These are phyloP conservation scores for Rattus rattus DNA, from an alignment of 2,113 vertebrate genomes.

Conservation along the genomic window DNA sequence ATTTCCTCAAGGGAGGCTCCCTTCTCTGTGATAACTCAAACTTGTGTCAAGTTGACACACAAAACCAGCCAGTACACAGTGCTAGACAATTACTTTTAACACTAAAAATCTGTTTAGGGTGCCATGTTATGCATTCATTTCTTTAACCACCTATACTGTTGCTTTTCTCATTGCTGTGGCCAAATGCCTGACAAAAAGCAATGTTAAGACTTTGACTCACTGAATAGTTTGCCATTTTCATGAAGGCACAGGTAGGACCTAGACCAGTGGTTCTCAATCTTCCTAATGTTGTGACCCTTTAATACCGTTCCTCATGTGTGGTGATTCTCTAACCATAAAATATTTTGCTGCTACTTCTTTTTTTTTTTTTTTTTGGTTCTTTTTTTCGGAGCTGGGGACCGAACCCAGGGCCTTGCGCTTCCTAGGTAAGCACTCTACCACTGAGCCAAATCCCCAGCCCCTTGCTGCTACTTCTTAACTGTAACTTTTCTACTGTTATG, in stretches of 20 bases:
- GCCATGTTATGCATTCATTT: background rate
- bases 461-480: background rate
- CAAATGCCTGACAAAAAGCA: background rate
- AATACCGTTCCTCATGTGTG: background rate
- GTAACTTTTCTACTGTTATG: background rate
- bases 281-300: background rate
- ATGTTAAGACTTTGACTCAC: background rate
- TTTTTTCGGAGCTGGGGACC: no score
- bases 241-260: background rate
- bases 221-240: background rate
- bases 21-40: no score
- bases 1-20: no score
- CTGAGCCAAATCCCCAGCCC: no score
- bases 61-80: background rate
- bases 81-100: background rate
- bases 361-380: no score
- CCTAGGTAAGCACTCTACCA: no score
- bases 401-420: no score
- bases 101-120: background rate
- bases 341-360: background rate
- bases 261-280: background rate
- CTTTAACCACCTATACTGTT: background rate
- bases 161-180: background rate
- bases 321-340: background rate
- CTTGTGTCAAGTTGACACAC: no score